Conservation (phyloP, 35 echinoderm and acorn worm genomes). For the Anneissia japonica region DNA sequence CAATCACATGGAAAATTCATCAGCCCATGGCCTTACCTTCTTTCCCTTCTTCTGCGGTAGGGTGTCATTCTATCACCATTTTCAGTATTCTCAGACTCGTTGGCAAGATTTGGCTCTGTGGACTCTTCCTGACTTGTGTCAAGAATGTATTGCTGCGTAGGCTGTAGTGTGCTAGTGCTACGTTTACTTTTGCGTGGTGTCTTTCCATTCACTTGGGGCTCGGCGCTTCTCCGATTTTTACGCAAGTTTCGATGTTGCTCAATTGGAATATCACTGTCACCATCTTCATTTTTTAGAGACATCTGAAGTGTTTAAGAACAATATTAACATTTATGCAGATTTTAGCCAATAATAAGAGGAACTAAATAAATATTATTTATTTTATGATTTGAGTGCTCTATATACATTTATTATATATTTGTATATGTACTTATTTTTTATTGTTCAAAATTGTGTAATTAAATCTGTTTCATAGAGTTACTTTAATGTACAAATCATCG, state of each 20-base stretch:
- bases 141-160: slow-evolving; percentile 51
- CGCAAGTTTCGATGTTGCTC: slow-evolving; percentile 65
- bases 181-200: slow-evolving; percentile 79
- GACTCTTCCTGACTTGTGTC: slow-evolving; percentile 35
- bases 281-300: slow-evolving; percentile 91
- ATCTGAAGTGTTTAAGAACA: slow-evolving; percentile 37
- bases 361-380: background rate
- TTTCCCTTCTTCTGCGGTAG: slow-evolving; percentile 59
- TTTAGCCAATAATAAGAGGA: background rate
- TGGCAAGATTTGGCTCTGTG: background rate
- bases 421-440: too few species aligned
- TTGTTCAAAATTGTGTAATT: too few species aligned
- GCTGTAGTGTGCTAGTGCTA: slow-evolving; percentile 33
- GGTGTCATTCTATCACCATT: slow-evolving; percentile 4
- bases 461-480: too few species aligned
- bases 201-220: slow-evolving; percentile 9
- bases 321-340: background rate
- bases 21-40: too few species aligned
- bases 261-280: slow-evolving; percentile 83
- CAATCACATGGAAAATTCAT: too few species aligned
- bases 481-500: too few species aligned
- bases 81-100: background rate
- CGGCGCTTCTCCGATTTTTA: slow-evolving; percentile 59
- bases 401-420: background rate
- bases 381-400: background rate